Evolutionary conservation across 2,113 vertebrate genomes (phyloP), one percentile per base, ranked within the genome.

Genomic region (Boleophthalmus pectinirostris): DNA sequence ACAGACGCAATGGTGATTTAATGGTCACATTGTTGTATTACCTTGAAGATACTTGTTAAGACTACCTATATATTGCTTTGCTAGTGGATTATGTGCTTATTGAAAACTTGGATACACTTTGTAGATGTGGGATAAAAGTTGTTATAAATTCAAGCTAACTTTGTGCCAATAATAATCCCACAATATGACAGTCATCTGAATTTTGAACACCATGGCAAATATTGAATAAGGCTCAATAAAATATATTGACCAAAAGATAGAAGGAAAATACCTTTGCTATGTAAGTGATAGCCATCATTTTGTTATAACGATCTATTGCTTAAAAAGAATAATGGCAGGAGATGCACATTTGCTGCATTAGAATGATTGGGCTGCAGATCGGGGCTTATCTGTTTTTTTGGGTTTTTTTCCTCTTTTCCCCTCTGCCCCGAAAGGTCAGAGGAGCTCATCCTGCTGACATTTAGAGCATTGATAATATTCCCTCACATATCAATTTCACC

Each of bases 401-500:
- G 7, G 1, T 43, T 84, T 79, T 54, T 54, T 80, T 87, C 73
- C 81, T 84, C 57, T 80, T 85, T 70, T 58, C 72, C 82, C 75
- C 85, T 88, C 72, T 7, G 78, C 78, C 87, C 87, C 67, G 21
- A 88, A 86, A 86, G 91, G 91, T 92, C 89, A 90, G 75, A 88
- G 87, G 86, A 83, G 85, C 90, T 91, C 87, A 88, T 92, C 85
- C 88, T 75, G 81, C 87, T 92, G 90, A 92, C 90, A 92, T 92
- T 93, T 91, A 86, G 87, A 90, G 85, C 90, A 91, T 90, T 93
- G 91, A 92, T 93, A 93, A 94, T 93, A 93, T 93, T 92, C 91
- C 90, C 90, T 90, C 92, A 91, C 91, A 92, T 94, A 93, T 94
- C 94, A 93, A 93, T 93, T 94, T 94, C 92, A 93, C 90, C 92